A percentile compares a stretch with the other conserved stretches of the same genome.
phyloP scores from a whole-genome alignment of 2,888 invertebrate species.

The Heliconius cydno region DNA sequence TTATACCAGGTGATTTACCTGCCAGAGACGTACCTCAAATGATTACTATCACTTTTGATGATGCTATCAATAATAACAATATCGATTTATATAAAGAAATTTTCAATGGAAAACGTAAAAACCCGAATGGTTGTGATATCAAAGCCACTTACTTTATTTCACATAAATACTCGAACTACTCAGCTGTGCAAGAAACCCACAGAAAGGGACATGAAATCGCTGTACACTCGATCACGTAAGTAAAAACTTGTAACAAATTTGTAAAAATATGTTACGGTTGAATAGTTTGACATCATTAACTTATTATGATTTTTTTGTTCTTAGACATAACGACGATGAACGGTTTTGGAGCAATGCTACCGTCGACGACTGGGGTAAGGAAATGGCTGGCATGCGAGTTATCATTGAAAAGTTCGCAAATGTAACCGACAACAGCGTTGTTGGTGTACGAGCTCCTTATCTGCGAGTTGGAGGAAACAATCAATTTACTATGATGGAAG shows the following conservation, averaged over 20 bases:
- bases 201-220: slow-evolving; percentile 97
- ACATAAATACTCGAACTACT: slow-evolving; percentile 96
- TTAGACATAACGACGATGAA: slow-evolving; percentile 94
- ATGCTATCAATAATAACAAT: slow-evolving; percentile 97
- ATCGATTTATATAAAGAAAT: slow-evolving; percentile 96
- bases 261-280: neutral
- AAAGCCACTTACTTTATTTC: slow-evolving; percentile 96
- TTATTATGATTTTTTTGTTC: slow-evolving; percentile 50
- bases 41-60: slow-evolving; percentile 97
- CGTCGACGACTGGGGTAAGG: slow-evolving; percentile 96
- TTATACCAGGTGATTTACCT: slow-evolving; percentile 92
- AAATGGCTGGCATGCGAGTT: slow-evolving; percentile 97
- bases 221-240: slow-evolving; percentile 96
- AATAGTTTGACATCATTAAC: neutral
- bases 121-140: slow-evolving; percentile 96
- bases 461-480: slow-evolving; percentile 96
- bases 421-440: slow-evolving; percentile 94
- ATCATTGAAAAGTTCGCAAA: slow-evolving; percentile 95
- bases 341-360: slow-evolving; percentile 96
- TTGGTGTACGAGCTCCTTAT: slow-evolving; percentile 95
- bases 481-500: slow-evolving; percentile 99
- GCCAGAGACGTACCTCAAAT: slow-evolving; percentile 95
- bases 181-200: slow-evolving; percentile 95
- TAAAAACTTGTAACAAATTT: slow-evolving; percentile 48
- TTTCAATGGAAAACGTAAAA: slow-evolving; percentile 93